Evolutionary conservation across 2,888 invertebrate species (phyloP).

Genomic region (Lepidochitona cinerea): DNA sequence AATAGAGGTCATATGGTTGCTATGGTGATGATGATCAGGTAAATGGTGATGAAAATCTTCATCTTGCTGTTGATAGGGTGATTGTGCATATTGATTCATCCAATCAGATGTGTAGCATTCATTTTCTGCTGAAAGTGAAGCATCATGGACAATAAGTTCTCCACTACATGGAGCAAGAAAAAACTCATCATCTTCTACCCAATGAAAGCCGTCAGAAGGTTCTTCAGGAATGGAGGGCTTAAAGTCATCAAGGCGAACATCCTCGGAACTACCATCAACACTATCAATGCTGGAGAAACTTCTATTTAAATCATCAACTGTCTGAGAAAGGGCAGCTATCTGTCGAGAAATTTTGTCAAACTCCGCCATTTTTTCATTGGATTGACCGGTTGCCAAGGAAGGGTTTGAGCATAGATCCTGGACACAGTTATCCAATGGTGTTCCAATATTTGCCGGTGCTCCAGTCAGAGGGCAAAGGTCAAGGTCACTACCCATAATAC

Average conservation of each 20-base stretch:
- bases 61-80: background rate
- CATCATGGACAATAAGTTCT: slow-evolving; percentile 52
- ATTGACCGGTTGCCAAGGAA: background rate
- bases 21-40: background rate
- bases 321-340: slow-evolving; percentile 57
- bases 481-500: background rate
- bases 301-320: slow-evolving; percentile 56
- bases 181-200: slow-evolving; percentile 63
- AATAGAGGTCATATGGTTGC: background rate
- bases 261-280: slow-evolving; percentile 40
- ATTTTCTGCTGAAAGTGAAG: slow-evolving; percentile 46
- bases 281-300: slow-evolving; percentile 59
- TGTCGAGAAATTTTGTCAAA: slow-evolving; percentile 60
- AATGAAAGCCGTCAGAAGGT: slow-evolving; percentile 54
- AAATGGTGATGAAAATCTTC: background rate
- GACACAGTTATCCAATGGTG: background rate
- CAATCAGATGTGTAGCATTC: slow-evolving; percentile 36
- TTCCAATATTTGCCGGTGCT: background rate
- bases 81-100: slow-evolving; percentile 48
- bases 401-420: background rate
- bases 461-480: background rate
- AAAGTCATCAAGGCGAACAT: slow-evolving; percentile 2
- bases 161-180: slow-evolving; percentile 57
- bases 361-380: slow-evolving; percentile 24
- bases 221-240: background rate